These are phyloP conservation scores for Pogonophryne albipinna DNA, from an alignment of 2,797 vertebrate species.

Conservation along the genomic window DNA sequence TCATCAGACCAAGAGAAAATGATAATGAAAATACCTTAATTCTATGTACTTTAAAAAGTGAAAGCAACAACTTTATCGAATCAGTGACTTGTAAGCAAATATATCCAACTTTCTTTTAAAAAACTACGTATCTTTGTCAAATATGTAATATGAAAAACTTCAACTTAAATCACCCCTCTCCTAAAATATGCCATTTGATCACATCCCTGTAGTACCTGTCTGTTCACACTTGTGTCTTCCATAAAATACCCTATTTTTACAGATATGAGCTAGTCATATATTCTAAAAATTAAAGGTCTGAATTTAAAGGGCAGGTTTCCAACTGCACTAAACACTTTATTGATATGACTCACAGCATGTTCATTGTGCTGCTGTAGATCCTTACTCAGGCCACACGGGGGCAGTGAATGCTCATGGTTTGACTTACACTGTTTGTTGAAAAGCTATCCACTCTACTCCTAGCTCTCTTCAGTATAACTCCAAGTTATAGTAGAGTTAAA, in stretches of 20 bases:
- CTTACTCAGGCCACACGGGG: conserved; percentile 2
- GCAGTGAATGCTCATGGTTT: conserved; percentile 1
- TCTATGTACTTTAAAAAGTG: not conserved
- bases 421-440: too few species aligned
- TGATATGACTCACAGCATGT: not conserved
- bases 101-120: not conserved
- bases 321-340: not conserved
- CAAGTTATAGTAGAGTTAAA: not conserved
- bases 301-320: not conserved
- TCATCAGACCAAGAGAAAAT: not conserved
- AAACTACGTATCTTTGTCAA: not conserved
- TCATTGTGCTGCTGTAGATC: not conserved
- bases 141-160: not conserved
- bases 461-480: too few species aligned
- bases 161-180: too few species aligned
- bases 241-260: not conserved
- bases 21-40: too few species aligned
- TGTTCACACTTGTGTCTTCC: not conserved
- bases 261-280: not conserved
- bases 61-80: not conserved
- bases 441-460: not conserved
- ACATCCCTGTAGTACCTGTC: too few species aligned
- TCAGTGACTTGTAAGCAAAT: not conserved
- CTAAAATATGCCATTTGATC: too few species aligned
- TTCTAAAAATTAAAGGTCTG: not conserved